These are phyloP conservation scores for Tenualosa ilisha DNA, from an alignment of 2,797 vertebrate genomes.

Conservation along the genomic window DNA sequence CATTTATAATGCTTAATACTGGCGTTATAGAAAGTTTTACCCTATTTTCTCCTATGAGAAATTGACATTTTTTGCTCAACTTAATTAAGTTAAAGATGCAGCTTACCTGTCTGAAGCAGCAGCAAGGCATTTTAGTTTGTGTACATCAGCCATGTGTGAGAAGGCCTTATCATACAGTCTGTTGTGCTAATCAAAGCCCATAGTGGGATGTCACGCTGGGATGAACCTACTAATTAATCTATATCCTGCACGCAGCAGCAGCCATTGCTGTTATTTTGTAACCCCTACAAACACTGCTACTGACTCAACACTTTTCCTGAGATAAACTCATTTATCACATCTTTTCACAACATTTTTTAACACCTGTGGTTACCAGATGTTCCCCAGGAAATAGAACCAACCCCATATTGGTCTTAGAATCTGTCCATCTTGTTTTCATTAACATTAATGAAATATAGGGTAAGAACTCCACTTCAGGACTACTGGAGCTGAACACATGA, in stretches of 20 bases:
- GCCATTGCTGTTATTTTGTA: neutral
- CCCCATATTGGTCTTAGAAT: neutral
- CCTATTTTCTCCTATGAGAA: no score
- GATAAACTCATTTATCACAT: neutral
- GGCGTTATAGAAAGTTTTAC: no score
- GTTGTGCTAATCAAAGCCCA: neutral
- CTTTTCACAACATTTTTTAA: slow-evolving; percentile 15
- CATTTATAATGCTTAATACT: no score
- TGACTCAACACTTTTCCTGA: neutral
- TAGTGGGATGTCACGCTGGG: neutral
- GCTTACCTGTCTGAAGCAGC: no score
- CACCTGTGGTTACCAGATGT: neutral
- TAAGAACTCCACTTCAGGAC: neutral
- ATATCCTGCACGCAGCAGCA: neutral
- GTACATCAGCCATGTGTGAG: neutral
- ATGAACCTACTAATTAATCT: neutral
- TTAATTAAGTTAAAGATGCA: neutral
- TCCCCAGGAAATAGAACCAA: neutral
- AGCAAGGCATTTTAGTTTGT: neutral
- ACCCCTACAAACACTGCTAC: neutral
- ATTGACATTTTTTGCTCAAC: neutral
- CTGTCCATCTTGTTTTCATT: neutral
- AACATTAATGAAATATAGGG: neutral
- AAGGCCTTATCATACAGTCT: neutral
- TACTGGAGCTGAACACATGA: neutral